phyloP scores from a whole-genome alignment of 2,113 vertebrate species.

The Gasterosteus aculeatus region DNA sequence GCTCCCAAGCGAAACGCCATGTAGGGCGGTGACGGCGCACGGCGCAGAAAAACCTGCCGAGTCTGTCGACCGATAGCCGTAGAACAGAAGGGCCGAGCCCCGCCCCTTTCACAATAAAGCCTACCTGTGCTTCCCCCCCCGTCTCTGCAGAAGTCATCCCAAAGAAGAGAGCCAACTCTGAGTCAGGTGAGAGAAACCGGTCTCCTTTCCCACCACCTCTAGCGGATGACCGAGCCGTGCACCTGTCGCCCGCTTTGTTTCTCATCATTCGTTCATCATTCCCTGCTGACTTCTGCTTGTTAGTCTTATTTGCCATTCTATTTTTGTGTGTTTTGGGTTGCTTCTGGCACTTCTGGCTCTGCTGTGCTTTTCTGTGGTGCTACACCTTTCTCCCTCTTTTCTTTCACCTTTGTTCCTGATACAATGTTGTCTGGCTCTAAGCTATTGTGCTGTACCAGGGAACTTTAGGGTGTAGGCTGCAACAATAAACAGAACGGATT shows the following conservation, averaged over 20 bases:
- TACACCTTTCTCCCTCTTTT: background rate
- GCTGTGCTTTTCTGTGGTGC: background rate
- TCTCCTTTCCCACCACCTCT: background rate
- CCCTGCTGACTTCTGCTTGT: background rate
- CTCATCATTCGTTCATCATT: background rate
- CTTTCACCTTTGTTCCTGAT: constrained; percentile 10
- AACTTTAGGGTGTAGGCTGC: constrained; percentile 22
- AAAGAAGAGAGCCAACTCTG: constrained; percentile 78
- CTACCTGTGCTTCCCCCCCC: constrained; percentile 52
- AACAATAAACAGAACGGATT: constrained; percentile 23
- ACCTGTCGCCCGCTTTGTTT: background rate
- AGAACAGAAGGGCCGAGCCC: constrained; percentile 40
- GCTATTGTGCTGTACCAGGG: background rate
- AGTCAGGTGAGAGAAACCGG: constrained; percentile 69
- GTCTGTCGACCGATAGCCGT: constrained; percentile 48
- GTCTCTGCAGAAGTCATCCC: constrained; percentile 73
- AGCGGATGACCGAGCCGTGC: background rate
- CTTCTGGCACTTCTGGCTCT: background rate
- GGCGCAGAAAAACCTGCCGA: constrained; percentile 20
- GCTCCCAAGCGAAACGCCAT: constrained; percentile 47
- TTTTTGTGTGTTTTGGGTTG: background rate
- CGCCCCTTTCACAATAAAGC: constrained; percentile 50
- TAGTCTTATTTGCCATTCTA: background rate
- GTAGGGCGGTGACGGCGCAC: constrained; percentile 52
- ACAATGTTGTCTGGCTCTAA: background rate